Evolutionary conservation across 2,113 vertebrate genomes (phyloP).

Genomic region (Speoplatyrhinus poulsoni): DNA sequence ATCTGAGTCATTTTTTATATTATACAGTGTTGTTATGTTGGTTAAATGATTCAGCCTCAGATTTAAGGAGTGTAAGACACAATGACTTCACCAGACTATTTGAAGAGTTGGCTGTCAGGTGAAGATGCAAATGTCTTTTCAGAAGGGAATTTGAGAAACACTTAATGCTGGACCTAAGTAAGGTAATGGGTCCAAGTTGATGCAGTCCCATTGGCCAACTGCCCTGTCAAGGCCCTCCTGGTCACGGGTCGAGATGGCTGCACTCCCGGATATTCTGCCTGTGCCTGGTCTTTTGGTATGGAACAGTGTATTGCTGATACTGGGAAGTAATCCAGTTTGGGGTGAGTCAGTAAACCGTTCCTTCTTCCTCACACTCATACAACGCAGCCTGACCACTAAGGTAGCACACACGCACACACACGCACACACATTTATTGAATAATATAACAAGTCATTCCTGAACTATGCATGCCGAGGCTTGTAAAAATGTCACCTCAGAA

Average conservation of each 20-base stretch:
- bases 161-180: slow-evolving; percentile 11
- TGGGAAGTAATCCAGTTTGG: slow-evolving; percentile 56
- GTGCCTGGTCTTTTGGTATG: slow-evolving; percentile 51
- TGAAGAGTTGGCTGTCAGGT: slow-evolving; percentile 1
- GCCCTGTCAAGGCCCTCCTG: slow-evolving; percentile 38
- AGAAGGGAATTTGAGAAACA: slow-evolving; percentile 1
- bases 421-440: background rate
- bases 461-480: too few species aligned
- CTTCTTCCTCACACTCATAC: slow-evolving; percentile 34
- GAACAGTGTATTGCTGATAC: slow-evolving; percentile 64
- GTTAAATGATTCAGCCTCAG: slow-evolving; percentile 20
- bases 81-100: background rate
- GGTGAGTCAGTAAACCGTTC: slow-evolving; percentile 70
- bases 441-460: too few species aligned
- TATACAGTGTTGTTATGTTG: slow-evolving; percentile 9
- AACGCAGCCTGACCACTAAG: slow-evolving; percentile 31
- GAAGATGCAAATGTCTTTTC: slow-evolving; percentile 17
- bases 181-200: slow-evolving; percentile 62
- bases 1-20: slow-evolving; percentile 34
- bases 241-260: slow-evolving; percentile 58
- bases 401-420: background rate
- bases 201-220: slow-evolving; percentile 16
- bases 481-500: too few species aligned
- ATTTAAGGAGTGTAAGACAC: slow-evolving; percentile 6
- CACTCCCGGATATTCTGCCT: slow-evolving; percentile 40